phyloP scores from a whole-genome alignment of 2,888 invertebrate species.

The Acholoe squamosa region DNA sequence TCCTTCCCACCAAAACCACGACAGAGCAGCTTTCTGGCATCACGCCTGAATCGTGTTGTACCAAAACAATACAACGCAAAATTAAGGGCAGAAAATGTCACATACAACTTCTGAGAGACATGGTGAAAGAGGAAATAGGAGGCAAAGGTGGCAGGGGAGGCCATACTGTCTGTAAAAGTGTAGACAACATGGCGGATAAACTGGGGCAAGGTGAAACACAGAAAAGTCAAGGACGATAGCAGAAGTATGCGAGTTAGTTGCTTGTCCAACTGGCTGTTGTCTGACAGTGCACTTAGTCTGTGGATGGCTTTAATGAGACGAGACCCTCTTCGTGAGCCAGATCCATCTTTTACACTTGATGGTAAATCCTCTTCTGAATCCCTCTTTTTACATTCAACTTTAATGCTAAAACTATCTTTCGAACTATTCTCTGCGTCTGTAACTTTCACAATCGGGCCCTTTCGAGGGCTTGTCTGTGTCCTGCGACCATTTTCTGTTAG shows the following conservation, averaged over 20 bases:
- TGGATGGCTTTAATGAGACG: neutral
- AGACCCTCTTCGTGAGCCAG: neutral
- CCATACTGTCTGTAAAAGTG: neutral
- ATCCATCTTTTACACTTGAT: neutral
- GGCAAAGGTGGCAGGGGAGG: neutral
- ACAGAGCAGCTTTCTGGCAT: neutral
- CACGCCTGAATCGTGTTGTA: neutral
- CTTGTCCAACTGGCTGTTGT: neutral
- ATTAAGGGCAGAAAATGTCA: neutral
- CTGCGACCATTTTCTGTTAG: too few relatives aligned
- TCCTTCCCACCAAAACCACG: neutral
- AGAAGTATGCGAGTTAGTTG: neutral
- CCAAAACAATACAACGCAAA: conserved; percentile 24
- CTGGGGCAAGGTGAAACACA: conserved; percentile 15
- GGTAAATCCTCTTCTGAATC: too few relatives aligned
- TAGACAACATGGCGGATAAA: conserved; percentile 14
- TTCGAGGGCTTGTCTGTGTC: too few relatives aligned
- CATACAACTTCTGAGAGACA: conserved; percentile 20
- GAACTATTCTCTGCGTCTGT: too few relatives aligned
- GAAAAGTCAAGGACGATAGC: conserved; percentile 2
- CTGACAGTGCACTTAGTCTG: neutral
- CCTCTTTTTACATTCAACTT: neutral
- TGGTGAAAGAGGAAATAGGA: neutral
- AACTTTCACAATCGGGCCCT: too few relatives aligned
- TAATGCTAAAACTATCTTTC: too few relatives aligned